Base-by-base conservation (phyloP, 2,113 vertebrate species). In the Etheostoma cragini region DNA sequence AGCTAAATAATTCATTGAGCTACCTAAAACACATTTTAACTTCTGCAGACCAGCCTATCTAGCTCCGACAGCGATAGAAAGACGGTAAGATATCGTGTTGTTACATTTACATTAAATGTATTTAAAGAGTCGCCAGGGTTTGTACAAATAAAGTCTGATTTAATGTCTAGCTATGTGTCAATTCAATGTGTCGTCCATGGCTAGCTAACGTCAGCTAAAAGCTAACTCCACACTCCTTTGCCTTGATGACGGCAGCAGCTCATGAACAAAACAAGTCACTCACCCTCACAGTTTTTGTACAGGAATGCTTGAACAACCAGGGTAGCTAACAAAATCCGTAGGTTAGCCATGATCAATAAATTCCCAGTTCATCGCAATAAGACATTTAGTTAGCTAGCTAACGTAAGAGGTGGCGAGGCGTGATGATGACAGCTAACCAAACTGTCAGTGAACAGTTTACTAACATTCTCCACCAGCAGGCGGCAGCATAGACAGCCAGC, bases 271-370 rank as follows among this genome's bases (percentile, higher is more conserved):
- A 79, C 47, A 47, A 58, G 56, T 73, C 16, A 78, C 92, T 89
- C 81, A 94, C 93, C 92, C 7, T 90, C 64, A 22, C 83, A 76
- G 74, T 1, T 30, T 80, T 74, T 46, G 63, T 78, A 89, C 62
- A 92, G 62, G 42, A 84, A 72, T 2, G 68, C 26, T 8, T 90
- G 82, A 8, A 86, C 49, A 1, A 90, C 62, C 57, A 84, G 50
- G 22, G 78, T 75, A 22, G 78, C 82, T 5, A 92, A 65, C 63
- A 72, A 49, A 1, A 89, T 78, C 66, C 74, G 57, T 14, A 85
- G 66, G 67, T 90, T 81, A 90, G 88, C 92, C 93, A 94, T 94
- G 80, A 69, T 86, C 89, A 72, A 80, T 72, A 17, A 60, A 88
- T 35, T 81, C 82, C 74, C 84, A 71, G 84, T 46, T 88, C 92